phyloP scores from a whole-genome alignment of 2,797 vertebrate genomes.

The Austrolebias charrua region DNA sequence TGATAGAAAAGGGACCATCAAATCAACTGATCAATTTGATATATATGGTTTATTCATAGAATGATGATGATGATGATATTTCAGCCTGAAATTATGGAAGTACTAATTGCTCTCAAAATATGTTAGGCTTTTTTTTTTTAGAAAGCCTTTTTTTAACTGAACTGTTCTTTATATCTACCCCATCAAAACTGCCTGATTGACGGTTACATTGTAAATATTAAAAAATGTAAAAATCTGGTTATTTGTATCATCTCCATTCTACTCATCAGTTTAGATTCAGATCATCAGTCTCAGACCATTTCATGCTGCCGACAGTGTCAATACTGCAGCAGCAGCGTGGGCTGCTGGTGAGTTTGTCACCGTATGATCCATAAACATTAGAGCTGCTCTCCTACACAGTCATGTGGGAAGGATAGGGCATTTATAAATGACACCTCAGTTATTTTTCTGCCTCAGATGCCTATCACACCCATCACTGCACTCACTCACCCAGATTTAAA shows the following conservation, averaged over 20 bases:
- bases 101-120: slow-evolving; percentile 47
- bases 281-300: slow-evolving; percentile 35
- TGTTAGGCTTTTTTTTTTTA: slow-evolving; percentile 37
- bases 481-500: slow-evolving; percentile 18
- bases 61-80: no score
- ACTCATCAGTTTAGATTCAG: slow-evolving; percentile 28
- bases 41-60: no score
- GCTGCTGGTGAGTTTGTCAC: slow-evolving; percentile 50
- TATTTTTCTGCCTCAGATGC: slow-evolving; percentile 20
- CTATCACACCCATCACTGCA: slow-evolving; percentile 23
- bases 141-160: slow-evolving; percentile 10
- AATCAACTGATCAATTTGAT: no score
- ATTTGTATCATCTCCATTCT: slow-evolving; percentile 22
- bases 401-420: slow-evolving; percentile 47
- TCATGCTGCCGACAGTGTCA: slow-evolving; percentile 24
- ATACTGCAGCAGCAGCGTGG: slow-evolving; percentile 41
- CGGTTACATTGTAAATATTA: slow-evolving; percentile 3
- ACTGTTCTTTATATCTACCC: slow-evolving; percentile 19
- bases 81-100: neutral
- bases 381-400: slow-evolving; percentile 48
- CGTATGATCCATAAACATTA: slow-evolving; percentile 51
- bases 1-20: no score
- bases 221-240: slow-evolving; percentile 3
- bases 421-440: slow-evolving; percentile 47
- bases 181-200: neutral